These are phyloP conservation scores for Potorous gilbertii DNA, from an alignment of 2,797 vertebrate species.

Conservation along the genomic window DNA sequence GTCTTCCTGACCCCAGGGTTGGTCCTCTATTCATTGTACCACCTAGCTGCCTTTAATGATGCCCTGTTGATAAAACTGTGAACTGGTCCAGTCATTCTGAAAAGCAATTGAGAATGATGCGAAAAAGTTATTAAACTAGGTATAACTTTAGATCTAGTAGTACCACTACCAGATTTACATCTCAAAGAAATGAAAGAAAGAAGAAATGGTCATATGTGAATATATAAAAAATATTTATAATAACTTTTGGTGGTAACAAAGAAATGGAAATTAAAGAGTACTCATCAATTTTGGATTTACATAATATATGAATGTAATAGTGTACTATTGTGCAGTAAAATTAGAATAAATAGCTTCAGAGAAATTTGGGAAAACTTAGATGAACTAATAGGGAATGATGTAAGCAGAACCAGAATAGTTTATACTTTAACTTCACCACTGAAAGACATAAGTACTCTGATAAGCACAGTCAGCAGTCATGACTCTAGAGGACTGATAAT, in stretches of 20 bases:
- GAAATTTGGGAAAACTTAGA: background rate
- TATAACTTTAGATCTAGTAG: background rate
- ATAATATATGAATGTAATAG: background rate
- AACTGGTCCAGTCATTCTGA: background rate
- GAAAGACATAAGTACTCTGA: background rate
- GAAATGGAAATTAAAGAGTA: background rate
- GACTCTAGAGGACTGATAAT: background rate
- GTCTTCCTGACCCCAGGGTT: no score
- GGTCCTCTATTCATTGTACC: no score
- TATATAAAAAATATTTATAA: background rate
- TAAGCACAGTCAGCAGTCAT: background rate
- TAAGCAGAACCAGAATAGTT: background rate
- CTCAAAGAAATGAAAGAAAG: background rate
- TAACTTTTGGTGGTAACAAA: background rate
- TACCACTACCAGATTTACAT: background rate
- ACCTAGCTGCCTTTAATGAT: no score
- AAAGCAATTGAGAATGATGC: background rate
- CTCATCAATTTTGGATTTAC: background rate
- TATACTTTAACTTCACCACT: background rate
- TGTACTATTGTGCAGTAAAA: background rate
- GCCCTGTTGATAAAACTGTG: background rate
- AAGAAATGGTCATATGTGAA: background rate
- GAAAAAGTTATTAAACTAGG: background rate
- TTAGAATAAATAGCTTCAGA: background rate
- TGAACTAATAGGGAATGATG: background rate